Percentiles rank a stretch among this genome's conserved stretches.
Evolutionary conservation across 2,797 vertebrate species (phyloP).

Genomic region (Anomalospiza imberbis): DNA sequence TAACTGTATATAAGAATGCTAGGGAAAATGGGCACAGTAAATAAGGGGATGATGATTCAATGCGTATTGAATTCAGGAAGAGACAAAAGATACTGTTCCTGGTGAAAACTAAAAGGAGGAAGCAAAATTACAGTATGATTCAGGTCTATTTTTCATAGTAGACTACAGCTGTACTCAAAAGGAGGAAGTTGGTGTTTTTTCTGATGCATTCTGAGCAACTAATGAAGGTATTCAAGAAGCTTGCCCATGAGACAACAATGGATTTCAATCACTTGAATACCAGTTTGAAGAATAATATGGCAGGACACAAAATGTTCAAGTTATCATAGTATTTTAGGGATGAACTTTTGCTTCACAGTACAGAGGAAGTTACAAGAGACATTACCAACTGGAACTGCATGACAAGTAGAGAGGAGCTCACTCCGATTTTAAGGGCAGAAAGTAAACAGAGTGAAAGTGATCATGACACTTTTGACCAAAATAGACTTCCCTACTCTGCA

Average conservation of each 20-base stretch:
- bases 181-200: background rate
- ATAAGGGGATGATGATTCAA: background rate
- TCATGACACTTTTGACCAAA: constrained; percentile 11
- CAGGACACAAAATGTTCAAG: background rate
- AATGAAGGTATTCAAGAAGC: background rate
- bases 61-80: background rate
- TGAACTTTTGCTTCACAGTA: background rate
- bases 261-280: background rate
- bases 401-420: background rate
- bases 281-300: background rate
- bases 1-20: background rate
- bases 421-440: background rate
- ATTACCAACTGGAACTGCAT: background rate
- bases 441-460: constrained; percentile 14
- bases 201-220: background rate
- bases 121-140: background rate
- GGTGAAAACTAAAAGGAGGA: background rate
- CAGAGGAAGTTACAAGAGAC: background rate
- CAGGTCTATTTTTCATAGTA: background rate
- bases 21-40: background rate
- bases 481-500: background rate
- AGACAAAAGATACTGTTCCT: background rate
- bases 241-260: background rate
- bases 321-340: background rate
- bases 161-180: background rate